Evolutionary conservation across 1,140 invertebrate species (phyloP), one percentile per base, ranked within the genome.

Genomic region (Eurosta solidaginis): DNA sequence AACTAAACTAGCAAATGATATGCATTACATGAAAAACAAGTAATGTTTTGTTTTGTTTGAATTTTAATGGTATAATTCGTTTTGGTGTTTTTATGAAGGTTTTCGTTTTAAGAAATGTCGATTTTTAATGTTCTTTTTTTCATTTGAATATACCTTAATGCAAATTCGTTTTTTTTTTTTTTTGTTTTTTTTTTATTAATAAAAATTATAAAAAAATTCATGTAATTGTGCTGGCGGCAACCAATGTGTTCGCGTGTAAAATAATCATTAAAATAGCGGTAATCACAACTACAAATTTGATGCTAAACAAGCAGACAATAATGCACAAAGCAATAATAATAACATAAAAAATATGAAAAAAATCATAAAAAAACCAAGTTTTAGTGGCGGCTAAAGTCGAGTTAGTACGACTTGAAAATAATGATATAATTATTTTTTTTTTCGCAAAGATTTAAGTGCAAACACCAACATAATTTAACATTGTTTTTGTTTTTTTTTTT

Each of bases 241-340:
- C 0, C 59, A 42, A 68, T 42, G 59, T 68, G 59, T 68, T 68
- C 59, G 59, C 59, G 40, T 68, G 59, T 40, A 68, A 40, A 63
- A 36, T 36, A 40, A 63, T 63, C 54, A 63, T 63, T 63, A 63
- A 40, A 63, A 63, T n/a, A 36, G 54, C 17, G 54, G 29, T 33
- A 63, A 36, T 27, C 17, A 20, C 29, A 36, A 40, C 29, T 3
- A 59, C 7, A 7, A 68, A 20, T 2, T 1, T 17, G 1, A 9
- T 20, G 2, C 59, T 10, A 68, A 20, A 12, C 49, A 25, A 14
- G 27, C 2, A 17, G 3, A 40, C 20, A 68, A 10, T 12, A 22
- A 22, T 52, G 49, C 49, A 27, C 50, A 10, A n/a, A 54, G 22
- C 25, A 54, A 52, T 52, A 52, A 9, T 25, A 52, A 10, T 54